Evolutionary conservation across 2,888 invertebrate genomes (phyloP), one percentile per base, ranked within the genome.

Genomic region (Odontothrips loti): DNA sequence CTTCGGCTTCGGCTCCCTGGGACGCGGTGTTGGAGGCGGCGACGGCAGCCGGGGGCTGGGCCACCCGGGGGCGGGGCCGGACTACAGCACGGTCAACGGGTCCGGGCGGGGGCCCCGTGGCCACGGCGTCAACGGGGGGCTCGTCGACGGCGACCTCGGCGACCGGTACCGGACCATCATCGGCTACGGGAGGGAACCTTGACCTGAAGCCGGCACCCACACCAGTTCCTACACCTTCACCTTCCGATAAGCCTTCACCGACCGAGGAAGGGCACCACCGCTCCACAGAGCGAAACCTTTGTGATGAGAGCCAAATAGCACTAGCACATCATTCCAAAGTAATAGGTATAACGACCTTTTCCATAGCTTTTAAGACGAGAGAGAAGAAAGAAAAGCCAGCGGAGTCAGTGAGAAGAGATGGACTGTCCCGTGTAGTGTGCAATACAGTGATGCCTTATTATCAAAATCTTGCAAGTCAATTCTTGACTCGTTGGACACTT

Each of bases 401-500:
- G 58, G n/a, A 58, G 20, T 58, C 58, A 58, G 58, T n/a, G 58
- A 58, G 15, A 20, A 15, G 58, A 20, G 58, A 58, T 17, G 20
- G 11, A 11, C 58, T 17, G 58, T 58, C 11, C 58, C 58, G 6
- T 58, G 15, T 17, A 58, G 58, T 15, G 58, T 58, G 58, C 58
- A 17, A 43, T 43, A 12, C 58, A 75, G 58, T 20, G 68, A 75
- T 23, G 68, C 68, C 68, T 75, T 75, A 75, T 75, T 75, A 75
- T 75, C 68, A 75, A 75, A 75, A 75, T 27, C 68, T 75, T 75
- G 68, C 23, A 75, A 75, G 68, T 75, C 68, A 75, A 75, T 75
- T 75, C 68, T 75, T 75, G 68, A 27, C 68, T 75, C 12, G 12
- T 27, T 12, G 12, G 68, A 75, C 68, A 27, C 68, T 75, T 75